phyloP scores from a whole-genome alignment of 2,797 vertebrate genomes.

The Zalophus californianus region DNA sequence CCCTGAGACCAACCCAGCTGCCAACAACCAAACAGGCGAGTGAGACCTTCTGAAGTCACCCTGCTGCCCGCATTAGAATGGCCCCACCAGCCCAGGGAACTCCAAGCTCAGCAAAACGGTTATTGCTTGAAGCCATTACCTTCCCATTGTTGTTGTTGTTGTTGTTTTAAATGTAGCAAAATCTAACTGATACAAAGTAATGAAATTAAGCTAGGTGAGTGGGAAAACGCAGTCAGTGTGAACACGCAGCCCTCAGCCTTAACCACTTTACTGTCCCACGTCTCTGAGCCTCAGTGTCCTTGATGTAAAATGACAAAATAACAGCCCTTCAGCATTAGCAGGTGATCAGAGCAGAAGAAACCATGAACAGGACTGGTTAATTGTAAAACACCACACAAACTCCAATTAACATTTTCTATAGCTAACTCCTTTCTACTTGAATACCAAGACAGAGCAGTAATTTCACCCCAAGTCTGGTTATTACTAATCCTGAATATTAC shows the following conservation, averaged over 20 bases:
- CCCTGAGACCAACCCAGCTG: background rate
- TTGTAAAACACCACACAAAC: background rate
- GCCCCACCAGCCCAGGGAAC: background rate
- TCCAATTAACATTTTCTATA: background rate
- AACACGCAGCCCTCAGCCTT: background rate
- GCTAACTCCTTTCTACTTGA: background rate
- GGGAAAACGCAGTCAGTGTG: background rate
- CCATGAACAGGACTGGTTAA: background rate
- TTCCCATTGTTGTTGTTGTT: background rate
- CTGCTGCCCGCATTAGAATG: background rate
- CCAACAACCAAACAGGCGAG: background rate
- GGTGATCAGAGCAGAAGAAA: background rate
- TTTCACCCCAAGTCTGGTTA: background rate
- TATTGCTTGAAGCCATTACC: background rate
- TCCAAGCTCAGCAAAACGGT: background rate
- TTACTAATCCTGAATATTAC: background rate
- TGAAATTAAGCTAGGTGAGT: background rate
- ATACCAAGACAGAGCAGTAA: background rate
- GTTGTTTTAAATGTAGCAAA: background rate
- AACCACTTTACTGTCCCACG: rapidly evolving
- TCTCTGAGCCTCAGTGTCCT: background rate
- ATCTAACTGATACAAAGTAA: background rate
- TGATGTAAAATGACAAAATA: background rate
- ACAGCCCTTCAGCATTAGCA: rapidly evolving
- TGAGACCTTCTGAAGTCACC: background rate